Evolutionary conservation across 2,113 vertebrate species (phyloP), one percentile per base, ranked within the genome.

Genomic region (Platichthys stellatus): DNA sequence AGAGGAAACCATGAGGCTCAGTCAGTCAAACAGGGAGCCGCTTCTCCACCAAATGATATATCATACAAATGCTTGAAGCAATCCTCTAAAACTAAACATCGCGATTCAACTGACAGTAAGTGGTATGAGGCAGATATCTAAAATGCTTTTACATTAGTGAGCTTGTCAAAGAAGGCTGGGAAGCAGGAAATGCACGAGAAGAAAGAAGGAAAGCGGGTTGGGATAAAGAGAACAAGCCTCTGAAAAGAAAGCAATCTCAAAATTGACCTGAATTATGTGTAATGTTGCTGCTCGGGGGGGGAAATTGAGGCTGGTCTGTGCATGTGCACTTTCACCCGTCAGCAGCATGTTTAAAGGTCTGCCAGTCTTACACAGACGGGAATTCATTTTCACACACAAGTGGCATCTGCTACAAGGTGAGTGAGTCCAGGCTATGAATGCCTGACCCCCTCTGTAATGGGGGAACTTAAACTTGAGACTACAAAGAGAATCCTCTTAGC

Each of bases 401-500:
- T 78, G 56, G 70, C 78, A 80, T 79, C 75, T 87, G 76, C 54
- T 64, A 64, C 78, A 73, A 65, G 85, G 74, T 65, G 71, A 40
- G 63, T 23, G 69, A 84, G 35, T 40, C 28, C 71, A 80, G 67
- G 81, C 69, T 51, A 67, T 63, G 59, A 74, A 77, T 62, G 65
- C 64, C 18, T 35, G 56, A 77, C 78, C 54, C 62, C 40, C 61
- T 21, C 21, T 60, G 60, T 78, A 69, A 74, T 70, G 59, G 64
- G 73, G 63, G 53, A 74, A 81, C 53, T 53, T 80, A 51, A 60
- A 76, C 76, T 59, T 67, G 54, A 78, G 78, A 79, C 74, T 77
- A 82, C 80, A 84, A 79, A 57, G 65, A 40, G n/a, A 87, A 87
- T 76, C 74, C 72, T 87, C 65, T 76, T 76, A 61, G 45, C 51